Conservation (phyloP, 2,888 invertebrate genomes). For the Hetaerina titia region DNA sequence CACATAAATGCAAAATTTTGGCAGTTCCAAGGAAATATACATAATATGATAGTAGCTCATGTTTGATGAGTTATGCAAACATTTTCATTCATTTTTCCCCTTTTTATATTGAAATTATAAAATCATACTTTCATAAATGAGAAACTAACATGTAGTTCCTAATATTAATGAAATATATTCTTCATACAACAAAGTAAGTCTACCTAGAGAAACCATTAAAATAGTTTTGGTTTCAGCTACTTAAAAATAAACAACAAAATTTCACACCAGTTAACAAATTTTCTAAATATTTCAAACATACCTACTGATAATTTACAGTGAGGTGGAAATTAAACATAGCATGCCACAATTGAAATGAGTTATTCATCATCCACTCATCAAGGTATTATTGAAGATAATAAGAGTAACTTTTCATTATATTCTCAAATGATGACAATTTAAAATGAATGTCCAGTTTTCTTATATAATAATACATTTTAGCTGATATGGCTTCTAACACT, state of each 20-base stretch:
- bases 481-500: slow-evolving; percentile 49
- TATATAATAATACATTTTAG: neutral
- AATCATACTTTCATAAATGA: neutral
- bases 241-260: slow-evolving; percentile 17
- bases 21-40: slow-evolving; percentile 10
- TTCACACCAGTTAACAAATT: neutral
- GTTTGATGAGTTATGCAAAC: neutral
- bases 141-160: neutral
- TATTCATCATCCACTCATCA: neutral
- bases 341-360: neutral
- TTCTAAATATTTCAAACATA: neutral
- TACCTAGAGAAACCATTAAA: neutral
- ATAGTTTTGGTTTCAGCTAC: neutral
- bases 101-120: neutral
- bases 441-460: neutral
- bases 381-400: neutral
- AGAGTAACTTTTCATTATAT: neutral
- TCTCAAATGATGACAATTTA: neutral
- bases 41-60: slow-evolving; percentile 19
- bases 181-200: neutral
- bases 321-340: neutral
- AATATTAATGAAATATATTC: neutral
- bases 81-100: neutral
- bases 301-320: neutral
- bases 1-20: slow-evolving; percentile 56